Evolutionary conservation across 2,113 vertebrate genomes (phyloP).

Genomic region (Bagarius yarrelli): DNA sequence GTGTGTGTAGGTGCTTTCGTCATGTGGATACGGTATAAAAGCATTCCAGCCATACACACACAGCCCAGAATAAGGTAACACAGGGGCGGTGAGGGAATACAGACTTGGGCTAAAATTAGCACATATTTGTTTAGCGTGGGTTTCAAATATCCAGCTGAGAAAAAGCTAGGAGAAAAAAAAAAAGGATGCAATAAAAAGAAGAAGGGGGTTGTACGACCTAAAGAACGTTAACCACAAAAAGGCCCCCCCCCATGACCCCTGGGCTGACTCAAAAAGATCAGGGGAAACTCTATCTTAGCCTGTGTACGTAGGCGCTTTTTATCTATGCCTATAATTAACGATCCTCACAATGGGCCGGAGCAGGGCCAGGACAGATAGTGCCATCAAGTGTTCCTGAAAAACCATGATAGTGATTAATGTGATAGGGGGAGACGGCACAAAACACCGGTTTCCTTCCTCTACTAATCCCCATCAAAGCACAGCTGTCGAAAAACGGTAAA

Average conservation of each 20-base stretch:
- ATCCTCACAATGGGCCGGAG: background rate
- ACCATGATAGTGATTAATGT: background rate
- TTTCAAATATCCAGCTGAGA: slow-evolving; percentile 58
- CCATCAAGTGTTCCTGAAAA: slow-evolving; percentile 27
- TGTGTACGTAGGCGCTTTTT: background rate
- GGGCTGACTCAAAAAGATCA: slow-evolving; percentile 5
- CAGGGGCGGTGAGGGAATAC: slow-evolving; percentile 32
- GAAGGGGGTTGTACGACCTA: slow-evolving; percentile 7
- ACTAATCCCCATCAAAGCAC: background rate
- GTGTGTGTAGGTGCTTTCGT: background rate
- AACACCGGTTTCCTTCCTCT: slow-evolving; percentile 34
- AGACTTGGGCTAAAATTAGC: slow-evolving; percentile 57
- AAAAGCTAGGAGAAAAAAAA: slow-evolving; percentile 49
- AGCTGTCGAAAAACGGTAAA: background rate
- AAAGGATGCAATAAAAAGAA: slow-evolving; percentile 25
- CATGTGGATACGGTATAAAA: slow-evolving; percentile 27
- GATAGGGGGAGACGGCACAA: background rate
- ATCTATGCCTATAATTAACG: slow-evolving; percentile 29
- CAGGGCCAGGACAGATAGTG: background rate
- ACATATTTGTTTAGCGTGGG: slow-evolving; percentile 37
- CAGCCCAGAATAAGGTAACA: slow-evolving; percentile 9
- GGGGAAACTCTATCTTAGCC: slow-evolving; percentile 21
- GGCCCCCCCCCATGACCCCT: slow-evolving; percentile 7
- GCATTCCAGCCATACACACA: slow-evolving; percentile 42
- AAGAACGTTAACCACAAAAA: slow-evolving; percentile 11